phyloP scores from a whole-genome alignment of 2,113 vertebrate species.

The Odocoileus hemionus region DNA sequence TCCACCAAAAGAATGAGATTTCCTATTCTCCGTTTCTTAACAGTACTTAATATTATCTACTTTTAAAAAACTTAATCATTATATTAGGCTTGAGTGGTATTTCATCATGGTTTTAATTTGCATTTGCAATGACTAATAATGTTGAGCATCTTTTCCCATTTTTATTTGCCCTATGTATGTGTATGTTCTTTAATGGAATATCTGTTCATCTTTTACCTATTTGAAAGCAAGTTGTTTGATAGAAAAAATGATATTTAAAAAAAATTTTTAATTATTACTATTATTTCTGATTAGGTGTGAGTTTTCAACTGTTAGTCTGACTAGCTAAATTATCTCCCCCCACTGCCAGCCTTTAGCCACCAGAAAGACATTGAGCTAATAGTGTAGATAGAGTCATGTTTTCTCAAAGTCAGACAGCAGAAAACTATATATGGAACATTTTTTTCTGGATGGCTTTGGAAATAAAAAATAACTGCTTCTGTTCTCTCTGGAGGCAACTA shows the following conservation, averaged over 20 bases:
- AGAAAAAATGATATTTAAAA: neutral
- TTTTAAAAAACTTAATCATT: neutral
- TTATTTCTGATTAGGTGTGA: neutral
- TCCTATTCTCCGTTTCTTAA: neutral
- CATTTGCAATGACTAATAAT: neutral
- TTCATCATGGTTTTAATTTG: neutral
- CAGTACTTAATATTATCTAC: neutral
- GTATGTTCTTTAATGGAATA: neutral
- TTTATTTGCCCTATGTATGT: neutral
- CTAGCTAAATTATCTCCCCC: neutral
- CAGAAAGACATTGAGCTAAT: neutral
- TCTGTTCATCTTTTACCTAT: neutral
- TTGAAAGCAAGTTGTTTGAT: constrained; percentile 23
- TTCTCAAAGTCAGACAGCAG: constrained; percentile 8
- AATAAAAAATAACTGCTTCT: constrained; percentile 42
- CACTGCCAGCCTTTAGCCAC: neutral
- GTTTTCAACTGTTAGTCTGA: neutral
- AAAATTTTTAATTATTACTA: neutral
- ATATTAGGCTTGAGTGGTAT: neutral
- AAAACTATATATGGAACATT: neutral
- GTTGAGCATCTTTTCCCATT: neutral
- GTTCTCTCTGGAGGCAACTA: neutral
- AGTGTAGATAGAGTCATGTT: neutral
- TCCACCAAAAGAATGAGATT: neutral
- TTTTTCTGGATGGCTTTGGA: constrained; percentile 19